A percentile compares a stretch with the other conserved stretches of the same genome.
These are phyloP conservation scores for Micronycteris hirsuta DNA, from an alignment of 2,113 vertebrate genomes.

Conservation along the genomic window DNA sequence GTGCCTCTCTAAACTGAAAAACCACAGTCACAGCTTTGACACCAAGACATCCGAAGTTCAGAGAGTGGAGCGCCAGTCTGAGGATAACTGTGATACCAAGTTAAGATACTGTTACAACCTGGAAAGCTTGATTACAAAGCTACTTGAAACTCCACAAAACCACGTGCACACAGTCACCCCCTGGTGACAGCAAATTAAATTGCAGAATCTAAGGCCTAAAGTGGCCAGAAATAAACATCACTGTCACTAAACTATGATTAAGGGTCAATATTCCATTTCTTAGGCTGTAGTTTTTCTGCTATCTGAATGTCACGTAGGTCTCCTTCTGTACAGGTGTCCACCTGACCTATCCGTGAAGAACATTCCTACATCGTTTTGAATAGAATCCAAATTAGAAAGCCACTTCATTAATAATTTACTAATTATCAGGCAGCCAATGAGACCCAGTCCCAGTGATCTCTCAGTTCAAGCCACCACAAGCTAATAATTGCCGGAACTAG, in stretches of 20 bases:
- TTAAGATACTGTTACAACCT: not conserved
- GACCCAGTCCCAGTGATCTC: not conserved
- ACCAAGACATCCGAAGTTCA: not conserved
- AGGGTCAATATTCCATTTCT: not conserved
- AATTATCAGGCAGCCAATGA: not conserved
- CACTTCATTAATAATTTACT: not conserved
- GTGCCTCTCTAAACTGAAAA: not conserved
- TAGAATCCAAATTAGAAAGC: not conserved
- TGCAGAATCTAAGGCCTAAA: not conserved
- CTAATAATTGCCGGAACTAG: not conserved
- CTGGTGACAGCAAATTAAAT: not conserved
- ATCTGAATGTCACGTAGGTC: not conserved
- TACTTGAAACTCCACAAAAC: not conserved
- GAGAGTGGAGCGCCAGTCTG: not conserved
- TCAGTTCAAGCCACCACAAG: not conserved
- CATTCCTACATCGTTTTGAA: not conserved
- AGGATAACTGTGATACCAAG: not conserved
- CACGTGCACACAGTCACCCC: not conserved
- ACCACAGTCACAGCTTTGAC: not conserved
- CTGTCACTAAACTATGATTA: not conserved
- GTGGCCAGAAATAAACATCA: not conserved
- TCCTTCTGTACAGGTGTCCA: not conserved
- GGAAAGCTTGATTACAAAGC: not conserved
- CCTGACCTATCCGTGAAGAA: not conserved
- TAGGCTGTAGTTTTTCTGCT: not conserved